Evolutionary conservation across 2,888 invertebrate genomes (phyloP).

Genomic region (Dolichopus griseipennis): DNA sequence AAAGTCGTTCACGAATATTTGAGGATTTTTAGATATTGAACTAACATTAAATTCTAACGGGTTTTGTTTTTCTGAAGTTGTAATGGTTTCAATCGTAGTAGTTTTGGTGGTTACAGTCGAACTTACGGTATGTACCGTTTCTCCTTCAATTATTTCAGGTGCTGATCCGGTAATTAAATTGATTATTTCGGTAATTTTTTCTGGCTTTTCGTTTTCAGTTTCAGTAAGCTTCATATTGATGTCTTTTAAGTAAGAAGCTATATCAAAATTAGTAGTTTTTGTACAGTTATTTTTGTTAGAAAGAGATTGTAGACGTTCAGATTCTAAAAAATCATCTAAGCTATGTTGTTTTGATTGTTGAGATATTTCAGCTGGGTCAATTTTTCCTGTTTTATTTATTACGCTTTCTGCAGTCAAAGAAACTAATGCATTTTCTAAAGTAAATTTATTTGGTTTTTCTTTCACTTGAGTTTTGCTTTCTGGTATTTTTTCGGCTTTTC

Average conservation of each 20-base stretch:
- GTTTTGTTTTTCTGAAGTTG: slow-evolving; percentile 11
- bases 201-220: slow-evolving; percentile 14
- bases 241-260: too few species aligned
- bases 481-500: background rate
- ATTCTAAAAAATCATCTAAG: slow-evolving; percentile 13
- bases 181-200: slow-evolving; percentile 14
- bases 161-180: slow-evolving; percentile 1
- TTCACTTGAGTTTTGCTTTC: background rate
- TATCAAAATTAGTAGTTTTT: too few species aligned
- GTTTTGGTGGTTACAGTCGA: slow-evolving; percentile 13
- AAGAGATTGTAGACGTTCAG: slow-evolving; percentile 13
- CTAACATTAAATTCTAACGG: background rate
- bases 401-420: background rate
- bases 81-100: slow-evolving; percentile 13
- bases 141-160: slow-evolving; percentile 8
- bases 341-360: slow-evolving; percentile 7
- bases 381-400: slow-evolving; percentile 15
- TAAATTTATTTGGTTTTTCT: too few species aligned
- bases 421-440: background rate
- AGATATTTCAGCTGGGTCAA: slow-evolving; percentile 8
- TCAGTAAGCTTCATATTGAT: too few species aligned
- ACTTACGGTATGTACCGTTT: background rate
- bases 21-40: slow-evolving; percentile 6
- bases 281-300: background rate
- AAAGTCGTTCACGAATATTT: slow-evolving; percentile 10